Evolutionary conservation across 1,140 invertebrate genomes (phyloP).

Genomic region (Psilanteris sp.): DNA sequence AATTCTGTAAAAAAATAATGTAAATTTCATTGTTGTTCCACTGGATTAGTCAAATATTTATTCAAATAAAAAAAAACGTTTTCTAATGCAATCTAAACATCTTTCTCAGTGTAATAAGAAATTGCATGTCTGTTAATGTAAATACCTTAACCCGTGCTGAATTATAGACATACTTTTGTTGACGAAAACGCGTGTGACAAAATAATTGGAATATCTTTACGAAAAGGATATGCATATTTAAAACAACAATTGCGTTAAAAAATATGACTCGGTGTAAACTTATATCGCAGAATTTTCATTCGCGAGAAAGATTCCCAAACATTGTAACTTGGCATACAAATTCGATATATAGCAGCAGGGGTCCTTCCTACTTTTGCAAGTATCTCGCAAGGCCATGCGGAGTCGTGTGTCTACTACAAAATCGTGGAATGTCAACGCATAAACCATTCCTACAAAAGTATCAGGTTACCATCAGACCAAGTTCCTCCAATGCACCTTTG

Average conservation of each 20-base stretch:
- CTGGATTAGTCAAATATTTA: too few species aligned
- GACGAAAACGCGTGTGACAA: too few species aligned
- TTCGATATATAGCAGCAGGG: slow-evolving; percentile 74
- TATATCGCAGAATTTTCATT: slow-evolving; percentile 38
- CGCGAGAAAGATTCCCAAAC: slow-evolving; percentile 35
- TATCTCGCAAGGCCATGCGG: slow-evolving; percentile 64
- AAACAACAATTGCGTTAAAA: slow-evolving; percentile 1
- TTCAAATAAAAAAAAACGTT: too few species aligned
- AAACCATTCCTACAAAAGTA: slow-evolving; percentile 77
- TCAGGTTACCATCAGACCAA: slow-evolving; percentile 72
- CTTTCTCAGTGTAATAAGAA: too few species aligned
- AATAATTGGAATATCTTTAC: too few species aligned
- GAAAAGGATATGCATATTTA: too few species aligned
- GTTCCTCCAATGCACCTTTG: slow-evolving; percentile 41
- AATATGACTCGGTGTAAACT: not conserved
- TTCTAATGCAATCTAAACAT: too few species aligned
- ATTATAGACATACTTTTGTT: too few species aligned
- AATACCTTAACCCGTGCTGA: too few species aligned
- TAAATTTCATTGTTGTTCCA: too few species aligned
- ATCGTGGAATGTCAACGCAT: slow-evolving; percentile 76
- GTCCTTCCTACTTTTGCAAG: slow-evolving; percentile 60
- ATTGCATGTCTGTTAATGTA: too few species aligned
- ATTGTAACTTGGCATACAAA: slow-evolving; percentile 52
- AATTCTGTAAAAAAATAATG: too few species aligned
- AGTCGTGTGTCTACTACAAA: slow-evolving; percentile 70